Conservation (phyloP, 2,888 invertebrate species). For the Notodonta ziczac region DNA sequence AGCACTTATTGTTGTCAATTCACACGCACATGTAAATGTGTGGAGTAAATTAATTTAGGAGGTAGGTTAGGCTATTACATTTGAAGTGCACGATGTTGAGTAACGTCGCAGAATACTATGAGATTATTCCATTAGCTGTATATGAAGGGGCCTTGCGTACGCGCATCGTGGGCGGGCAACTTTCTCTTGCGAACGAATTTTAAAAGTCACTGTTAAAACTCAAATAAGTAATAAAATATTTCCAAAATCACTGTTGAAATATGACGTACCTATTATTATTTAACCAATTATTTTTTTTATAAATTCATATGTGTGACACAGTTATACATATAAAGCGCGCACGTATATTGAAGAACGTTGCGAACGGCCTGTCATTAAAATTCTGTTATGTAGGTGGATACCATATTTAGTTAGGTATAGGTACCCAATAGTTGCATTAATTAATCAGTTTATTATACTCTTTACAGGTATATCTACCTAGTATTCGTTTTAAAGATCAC, state of each 20-base stretch:
- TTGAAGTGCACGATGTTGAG: constrained; percentile 29
- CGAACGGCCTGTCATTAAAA: constrained; percentile 14
- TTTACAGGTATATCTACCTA: no score
- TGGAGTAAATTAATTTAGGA: constrained; percentile 2
- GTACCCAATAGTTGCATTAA: neutral
- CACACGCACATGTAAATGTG: constrained; percentile 26
- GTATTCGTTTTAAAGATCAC: no score
- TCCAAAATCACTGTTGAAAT: no score
- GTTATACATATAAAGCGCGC: constrained; percentile 19
- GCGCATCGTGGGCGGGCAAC: constrained; percentile 69
- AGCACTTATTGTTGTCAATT: constrained; percentile 39
- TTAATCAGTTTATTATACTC: no score
- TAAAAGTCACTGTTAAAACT: constrained; percentile 2
- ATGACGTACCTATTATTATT: no score
- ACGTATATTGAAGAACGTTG: constrained; percentile 12
- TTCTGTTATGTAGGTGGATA: constrained; percentile 11
- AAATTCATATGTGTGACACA: constrained; percentile 15
- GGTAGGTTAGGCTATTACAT: constrained; percentile 12
- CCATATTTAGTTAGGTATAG: constrained; percentile 4
- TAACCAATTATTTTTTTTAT: constrained; percentile 6
- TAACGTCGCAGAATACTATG: constrained; percentile 31
- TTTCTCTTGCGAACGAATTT: constrained; percentile 62
- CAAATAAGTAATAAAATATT: neutral
- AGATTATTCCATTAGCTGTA: constrained; percentile 31
- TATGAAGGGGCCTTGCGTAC: constrained; percentile 44